These are phyloP conservation scores for Drosophila lacteicornis DNA, from an alignment of 1,140 invertebrate species.

Conservation along the genomic window DNA sequence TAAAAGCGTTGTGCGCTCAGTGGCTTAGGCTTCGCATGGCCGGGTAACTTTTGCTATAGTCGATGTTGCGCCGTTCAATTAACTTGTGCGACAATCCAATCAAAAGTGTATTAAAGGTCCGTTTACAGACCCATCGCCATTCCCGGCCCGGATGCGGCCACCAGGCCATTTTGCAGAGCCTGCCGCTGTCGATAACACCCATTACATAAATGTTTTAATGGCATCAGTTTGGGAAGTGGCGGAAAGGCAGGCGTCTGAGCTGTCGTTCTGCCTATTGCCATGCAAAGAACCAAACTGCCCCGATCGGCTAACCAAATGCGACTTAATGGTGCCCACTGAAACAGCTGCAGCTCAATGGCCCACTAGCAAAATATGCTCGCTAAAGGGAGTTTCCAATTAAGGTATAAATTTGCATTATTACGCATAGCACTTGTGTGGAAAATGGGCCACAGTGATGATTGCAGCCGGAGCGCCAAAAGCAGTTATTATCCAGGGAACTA, in stretches of 20 bases:
- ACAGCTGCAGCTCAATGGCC: conserved; percentile 55
- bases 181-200: conserved; percentile 77
- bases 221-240: not conserved
- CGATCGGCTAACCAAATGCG: conserved; percentile 59
- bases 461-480: not conserved
- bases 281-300: conserved; percentile 35
- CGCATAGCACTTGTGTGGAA: conserved; percentile 34
- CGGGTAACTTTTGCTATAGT: conserved; percentile 15
- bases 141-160: conserved; percentile 25
- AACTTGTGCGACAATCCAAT: conserved; percentile 83
- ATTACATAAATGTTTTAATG: conserved; percentile 83
- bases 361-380: conserved; percentile 24
- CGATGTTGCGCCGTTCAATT: conserved; percentile 66
- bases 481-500: conserved; percentile 5
- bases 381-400: conserved; percentile 62
- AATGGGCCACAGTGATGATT: not conserved
- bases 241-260: not conserved
- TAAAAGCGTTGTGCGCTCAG: conserved; percentile 33
- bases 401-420: conserved; percentile 71
- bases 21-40: conserved; percentile 52
- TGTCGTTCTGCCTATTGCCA: conserved; percentile 25
- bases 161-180: conserved; percentile 60
- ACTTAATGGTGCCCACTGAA: conserved; percentile 62
- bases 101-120: conserved; percentile 80
- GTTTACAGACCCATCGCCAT: conserved; percentile 50